phyloP scores from a whole-genome alignment of 2,113 vertebrate species.

The Vidua chalybeata region DNA sequence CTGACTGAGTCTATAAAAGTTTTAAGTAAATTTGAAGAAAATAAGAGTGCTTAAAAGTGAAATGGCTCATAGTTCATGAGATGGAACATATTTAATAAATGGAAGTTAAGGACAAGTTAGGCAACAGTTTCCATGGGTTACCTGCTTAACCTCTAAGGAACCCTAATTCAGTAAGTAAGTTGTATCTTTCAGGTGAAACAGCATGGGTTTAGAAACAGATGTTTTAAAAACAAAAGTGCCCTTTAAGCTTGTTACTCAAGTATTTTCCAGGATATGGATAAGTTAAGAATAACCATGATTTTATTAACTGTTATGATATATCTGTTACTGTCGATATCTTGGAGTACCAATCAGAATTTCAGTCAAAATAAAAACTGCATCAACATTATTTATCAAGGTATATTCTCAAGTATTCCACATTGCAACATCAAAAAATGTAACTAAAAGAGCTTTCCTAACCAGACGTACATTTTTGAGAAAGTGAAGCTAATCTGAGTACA shows the following conservation, averaged over 20 bases:
- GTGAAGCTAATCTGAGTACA: not conserved
- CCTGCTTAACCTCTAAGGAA: conserved; percentile 36
- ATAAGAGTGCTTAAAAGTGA: conserved; percentile 67
- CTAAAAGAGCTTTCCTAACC: not conserved
- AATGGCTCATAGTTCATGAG: conserved; percentile 69
- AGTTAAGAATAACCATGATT: conserved; percentile 47
- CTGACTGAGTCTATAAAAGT: conserved; percentile 67
- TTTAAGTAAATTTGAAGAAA: conserved; percentile 75
- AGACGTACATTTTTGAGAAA: not conserved
- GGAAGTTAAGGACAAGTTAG: conserved; percentile 54
- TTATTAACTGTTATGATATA: not conserved
- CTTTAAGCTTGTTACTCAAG: conserved; percentile 74
- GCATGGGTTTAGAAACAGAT: conserved; percentile 79
- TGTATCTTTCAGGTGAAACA: conserved; percentile 76
- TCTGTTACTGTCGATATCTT: not conserved
- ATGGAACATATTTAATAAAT: conserved; percentile 67
- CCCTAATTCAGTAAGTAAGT: conserved; percentile 39
- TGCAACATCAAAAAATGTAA: not conserved
- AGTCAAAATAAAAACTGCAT: conserved; percentile 7
- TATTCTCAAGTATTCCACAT: not conserved
- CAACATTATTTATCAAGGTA: not conserved
- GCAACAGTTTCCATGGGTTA: conserved; percentile 26
- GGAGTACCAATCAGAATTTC: conserved; percentile 38
- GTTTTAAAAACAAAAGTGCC: conserved; percentile 79
- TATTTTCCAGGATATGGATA: conserved; percentile 76